Evolutionary conservation across 2,797 vertebrate species (phyloP).

Genomic region (Phrynocephalus forsythii): DNA sequence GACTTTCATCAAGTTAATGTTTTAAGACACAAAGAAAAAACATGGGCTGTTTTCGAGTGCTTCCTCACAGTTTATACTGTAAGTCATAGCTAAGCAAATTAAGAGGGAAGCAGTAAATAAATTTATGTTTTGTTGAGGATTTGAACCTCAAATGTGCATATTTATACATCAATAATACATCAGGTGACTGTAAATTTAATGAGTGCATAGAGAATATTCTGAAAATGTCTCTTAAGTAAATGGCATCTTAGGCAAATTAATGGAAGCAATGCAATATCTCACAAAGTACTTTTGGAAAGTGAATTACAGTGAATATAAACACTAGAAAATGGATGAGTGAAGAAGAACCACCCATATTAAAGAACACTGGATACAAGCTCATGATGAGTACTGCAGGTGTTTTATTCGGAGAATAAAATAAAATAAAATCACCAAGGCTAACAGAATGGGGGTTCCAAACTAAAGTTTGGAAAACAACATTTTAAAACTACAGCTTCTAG

Average conservation of each 20-base stretch:
- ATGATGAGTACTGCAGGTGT: neutral
- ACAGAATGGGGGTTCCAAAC: constrained; percentile 47
- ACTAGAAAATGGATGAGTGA: constrained; percentile 17
- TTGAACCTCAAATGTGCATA: neutral
- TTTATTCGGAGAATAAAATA: neutral
- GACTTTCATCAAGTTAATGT: constrained; percentile 6
- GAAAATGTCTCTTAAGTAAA: constrained; percentile 13
- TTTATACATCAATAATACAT: neutral
- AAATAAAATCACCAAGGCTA: constrained; percentile 52
- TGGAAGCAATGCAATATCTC: neutral
- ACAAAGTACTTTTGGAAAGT: constrained; percentile 26
- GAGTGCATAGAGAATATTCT: constrained; percentile 5
- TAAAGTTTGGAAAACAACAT: constrained; percentile 18
- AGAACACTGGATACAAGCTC: neutral
- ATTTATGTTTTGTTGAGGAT: neutral
- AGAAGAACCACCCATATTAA: constrained; percentile 32
- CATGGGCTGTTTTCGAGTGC: neutral
- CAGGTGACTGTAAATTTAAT: constrained; percentile 6
- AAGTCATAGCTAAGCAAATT: neutral
- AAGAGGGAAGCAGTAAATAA: neutral
- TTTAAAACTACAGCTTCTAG: neutral
- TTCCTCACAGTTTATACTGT: neutral
- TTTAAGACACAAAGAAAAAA: constrained; percentile 13
- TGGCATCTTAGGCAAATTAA: neutral
- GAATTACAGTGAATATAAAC: constrained; percentile 43